A percentile compares a stretch with the other conserved stretches of the same genome.
Evolutionary conservation across 2,113 vertebrate genomes (phyloP).

Genomic region (Semicossyphus pulcher): DNA sequence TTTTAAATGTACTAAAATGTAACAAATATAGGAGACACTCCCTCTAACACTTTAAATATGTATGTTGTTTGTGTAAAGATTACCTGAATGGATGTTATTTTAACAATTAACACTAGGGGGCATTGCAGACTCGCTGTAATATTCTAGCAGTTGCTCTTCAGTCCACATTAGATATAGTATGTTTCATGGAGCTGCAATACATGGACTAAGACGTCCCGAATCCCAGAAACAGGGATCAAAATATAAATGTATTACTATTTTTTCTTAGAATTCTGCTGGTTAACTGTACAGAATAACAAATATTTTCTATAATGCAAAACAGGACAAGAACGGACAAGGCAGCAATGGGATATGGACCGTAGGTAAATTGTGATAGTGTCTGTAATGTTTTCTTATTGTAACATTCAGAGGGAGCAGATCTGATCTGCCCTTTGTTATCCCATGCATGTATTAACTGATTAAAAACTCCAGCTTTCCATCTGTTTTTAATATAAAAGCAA

Average conservation of each 20-base stretch:
- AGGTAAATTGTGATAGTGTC: no score
- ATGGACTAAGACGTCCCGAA: not conserved
- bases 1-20: not conserved
- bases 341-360: no score
- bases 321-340: no score
- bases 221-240: not conserved
- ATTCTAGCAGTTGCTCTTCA: not conserved
- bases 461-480: slow-evolving; percentile 29
- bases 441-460: slow-evolving; percentile 39
- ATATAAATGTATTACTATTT: slow-evolving; percentile 3
- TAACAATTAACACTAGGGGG: slow-evolving; percentile 48
- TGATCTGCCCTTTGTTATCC: slow-evolving; percentile 26
- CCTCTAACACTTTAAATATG: not conserved
- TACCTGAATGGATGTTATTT: slow-evolving; percentile 1
- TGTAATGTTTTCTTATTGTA: slow-evolving; percentile 7
- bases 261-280: not conserved
- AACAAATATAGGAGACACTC: not conserved
- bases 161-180: not conserved
- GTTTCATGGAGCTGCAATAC: not conserved
- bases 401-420: slow-evolving; percentile 15
- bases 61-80: not conserved
- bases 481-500: slow-evolving; percentile 36
- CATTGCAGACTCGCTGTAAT: slow-evolving; percentile 35
- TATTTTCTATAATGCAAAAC: not conserved
- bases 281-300: not conserved